Conservation (phyloP, 1,140 invertebrate species). For the Aleiodes sp. region DNA sequence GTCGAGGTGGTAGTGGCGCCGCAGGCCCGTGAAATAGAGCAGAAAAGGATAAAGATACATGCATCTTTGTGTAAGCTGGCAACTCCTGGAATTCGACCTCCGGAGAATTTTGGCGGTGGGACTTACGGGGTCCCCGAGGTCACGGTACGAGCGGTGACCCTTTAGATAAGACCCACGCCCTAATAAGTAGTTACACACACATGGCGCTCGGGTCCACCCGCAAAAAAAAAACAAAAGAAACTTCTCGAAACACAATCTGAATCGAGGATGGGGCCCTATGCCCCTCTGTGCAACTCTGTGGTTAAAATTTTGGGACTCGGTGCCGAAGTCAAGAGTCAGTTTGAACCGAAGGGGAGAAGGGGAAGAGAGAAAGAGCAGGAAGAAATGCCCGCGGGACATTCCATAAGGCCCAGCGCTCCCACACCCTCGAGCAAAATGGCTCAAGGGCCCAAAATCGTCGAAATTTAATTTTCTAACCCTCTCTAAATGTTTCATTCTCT, state of each 20-base stretch:
- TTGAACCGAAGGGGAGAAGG: background rate
- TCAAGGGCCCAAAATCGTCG: constrained; percentile 11
- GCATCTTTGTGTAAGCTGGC: constrained; percentile 38
- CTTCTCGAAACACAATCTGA: constrained; percentile 46
- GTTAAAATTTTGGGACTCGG: constrained; percentile 50
- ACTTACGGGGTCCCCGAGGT: constrained; percentile 55
- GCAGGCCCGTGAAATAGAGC: background rate
- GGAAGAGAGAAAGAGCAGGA: background rate
- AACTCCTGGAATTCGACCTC: constrained; percentile 65
- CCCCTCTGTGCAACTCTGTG: constrained; percentile 41
- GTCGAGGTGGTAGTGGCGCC: constrained; percentile 29
- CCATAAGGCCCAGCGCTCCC: constrained; percentile 22
- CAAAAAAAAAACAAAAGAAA: constrained; percentile 21
- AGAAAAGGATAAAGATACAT: background rate
- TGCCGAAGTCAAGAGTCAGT: too few species aligned
- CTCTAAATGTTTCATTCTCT: background rate
- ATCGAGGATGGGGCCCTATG: constrained; percentile 33
- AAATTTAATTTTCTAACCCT: constrained; percentile 32
- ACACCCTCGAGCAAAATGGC: constrained; percentile 24
- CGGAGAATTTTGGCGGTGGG: constrained; percentile 46
- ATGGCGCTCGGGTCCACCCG: constrained; percentile 42
- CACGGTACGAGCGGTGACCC: constrained; percentile 60
- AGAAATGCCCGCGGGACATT: constrained; percentile 19
- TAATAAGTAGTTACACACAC: constrained; percentile 64
- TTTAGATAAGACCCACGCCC: constrained; percentile 65